Evolutionary conservation across 2,797 vertebrate species (phyloP).

Genomic region (Choloepus didactylus): DNA sequence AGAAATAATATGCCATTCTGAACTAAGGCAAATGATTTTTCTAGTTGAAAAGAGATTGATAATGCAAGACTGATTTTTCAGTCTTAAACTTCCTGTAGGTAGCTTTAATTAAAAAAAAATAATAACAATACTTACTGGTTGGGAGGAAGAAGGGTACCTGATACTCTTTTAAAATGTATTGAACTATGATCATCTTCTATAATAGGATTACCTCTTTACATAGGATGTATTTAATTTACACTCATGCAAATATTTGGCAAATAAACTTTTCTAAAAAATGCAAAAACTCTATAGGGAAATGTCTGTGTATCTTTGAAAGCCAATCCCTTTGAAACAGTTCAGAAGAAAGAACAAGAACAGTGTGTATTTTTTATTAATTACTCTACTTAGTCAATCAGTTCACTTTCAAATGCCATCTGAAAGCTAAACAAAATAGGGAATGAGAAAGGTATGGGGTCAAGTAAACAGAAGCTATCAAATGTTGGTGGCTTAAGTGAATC

Average conservation of each 20-base stretch:
- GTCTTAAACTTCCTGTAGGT: background rate
- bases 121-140: background rate
- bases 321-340: background rate
- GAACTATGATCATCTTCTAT: background rate
- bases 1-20: background rate
- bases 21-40: slow-evolving; percentile 17
- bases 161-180: background rate
- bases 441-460: background rate
- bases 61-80: background rate
- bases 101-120: slow-evolving; percentile 4
- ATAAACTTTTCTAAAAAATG: background rate
- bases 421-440: background rate
- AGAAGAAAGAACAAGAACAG: background rate
- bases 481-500: background rate
- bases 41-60: background rate
- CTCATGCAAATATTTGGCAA: background rate
- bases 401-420: background rate
- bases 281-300: background rate
- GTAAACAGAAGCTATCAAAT: slow-evolving; percentile 8
- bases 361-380: background rate
- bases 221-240: background rate
- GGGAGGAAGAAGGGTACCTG: background rate
- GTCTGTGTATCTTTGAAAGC: background rate
- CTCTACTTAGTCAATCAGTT: background rate
- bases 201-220: background rate